Conservation (phyloP, 1,140 invertebrate genomes). For the Elymnias hypermnestra region DNA sequence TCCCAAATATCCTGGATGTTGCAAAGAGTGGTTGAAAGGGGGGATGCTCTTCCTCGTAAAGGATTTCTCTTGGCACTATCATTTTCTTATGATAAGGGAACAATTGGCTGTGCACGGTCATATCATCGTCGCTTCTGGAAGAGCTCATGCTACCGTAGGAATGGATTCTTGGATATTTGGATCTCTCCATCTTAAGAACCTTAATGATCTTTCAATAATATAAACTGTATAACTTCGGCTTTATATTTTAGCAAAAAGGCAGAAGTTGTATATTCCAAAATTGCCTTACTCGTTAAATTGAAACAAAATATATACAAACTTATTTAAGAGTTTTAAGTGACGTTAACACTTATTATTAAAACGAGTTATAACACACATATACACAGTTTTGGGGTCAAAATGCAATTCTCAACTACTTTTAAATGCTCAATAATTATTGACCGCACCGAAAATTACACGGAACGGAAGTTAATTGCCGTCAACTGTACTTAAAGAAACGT, state of each 20-base stretch:
- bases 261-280: too few species aligned
- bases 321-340: too few species aligned
- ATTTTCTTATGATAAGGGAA: constrained; percentile 61
- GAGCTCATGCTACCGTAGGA: constrained; percentile 68
- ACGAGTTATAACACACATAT: too few species aligned
- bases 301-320: too few species aligned
- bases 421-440: constrained; percentile 8
- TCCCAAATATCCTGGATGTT: constrained; percentile 55
- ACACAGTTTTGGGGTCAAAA: not conserved
- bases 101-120: constrained; percentile 64
- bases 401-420: not conserved
- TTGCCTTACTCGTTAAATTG: too few species aligned
- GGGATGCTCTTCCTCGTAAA: constrained; percentile 63
- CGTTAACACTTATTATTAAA: too few species aligned
- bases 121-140: constrained; percentile 57
- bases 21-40: constrained; percentile 55
- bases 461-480: constrained; percentile 45
- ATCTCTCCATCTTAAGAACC: too few species aligned
- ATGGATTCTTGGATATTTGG: constrained; percentile 53
- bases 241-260: too few species aligned
- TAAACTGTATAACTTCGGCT: too few species aligned
- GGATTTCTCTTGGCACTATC: constrained; percentile 48
- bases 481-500: constrained; percentile 72
- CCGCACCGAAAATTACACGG: constrained; percentile 26
- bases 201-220: too few species aligned